Percentiles rank a stretch among this genome's conserved stretches.
These are phyloP conservation scores for Enteromius trimaculatus DNA, from an alignment of 2,797 vertebrate genomes.

Conservation along the genomic window DNA sequence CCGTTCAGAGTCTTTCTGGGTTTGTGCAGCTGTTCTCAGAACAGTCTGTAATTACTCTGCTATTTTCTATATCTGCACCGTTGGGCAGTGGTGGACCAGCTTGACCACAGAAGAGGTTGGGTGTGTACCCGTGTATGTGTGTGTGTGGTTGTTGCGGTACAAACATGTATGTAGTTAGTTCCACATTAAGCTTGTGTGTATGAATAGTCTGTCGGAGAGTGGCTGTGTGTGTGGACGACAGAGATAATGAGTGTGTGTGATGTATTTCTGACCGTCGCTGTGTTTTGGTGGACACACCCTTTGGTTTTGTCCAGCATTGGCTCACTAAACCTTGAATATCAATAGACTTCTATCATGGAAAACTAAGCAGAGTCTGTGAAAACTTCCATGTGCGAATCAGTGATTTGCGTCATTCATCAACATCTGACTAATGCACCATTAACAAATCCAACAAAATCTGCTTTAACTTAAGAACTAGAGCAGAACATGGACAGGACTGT, in stretches of 20 bases:
- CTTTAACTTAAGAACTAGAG: slow-evolving; percentile 13
- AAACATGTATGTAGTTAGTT: slow-evolving; percentile 8
- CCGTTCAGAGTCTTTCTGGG: not conserved
- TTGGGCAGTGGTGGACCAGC: slow-evolving; percentile 57
- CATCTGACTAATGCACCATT: not conserved
- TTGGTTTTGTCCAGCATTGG: slow-evolving; percentile 6
- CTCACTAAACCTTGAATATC: not conserved
- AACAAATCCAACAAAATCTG: slow-evolving; percentile 19
- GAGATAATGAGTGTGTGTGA: slow-evolving; percentile 11
- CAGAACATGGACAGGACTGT: not conserved
- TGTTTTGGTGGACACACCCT: slow-evolving; percentile 32
- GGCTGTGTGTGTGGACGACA: not conserved
- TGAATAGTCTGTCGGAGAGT: not conserved
- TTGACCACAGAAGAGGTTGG: slow-evolving; percentile 41
- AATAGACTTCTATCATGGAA: not conserved
- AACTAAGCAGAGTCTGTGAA: slow-evolving; percentile 4
- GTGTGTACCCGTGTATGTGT: slow-evolving; percentile 36
- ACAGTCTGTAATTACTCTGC: slow-evolving; percentile 73
- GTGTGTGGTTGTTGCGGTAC: slow-evolving; percentile 24
- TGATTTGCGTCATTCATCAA: not conserved
- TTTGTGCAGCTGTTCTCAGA: slow-evolving; percentile 57
- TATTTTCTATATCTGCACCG: slow-evolving; percentile 71
- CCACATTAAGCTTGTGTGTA: slow-evolving; percentile 6
- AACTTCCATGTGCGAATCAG: not conserved
- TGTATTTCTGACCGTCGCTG: slow-evolving; percentile 18